Conservation (phyloP, 2,797 vertebrate species). For the Sebastes minor region DNA sequence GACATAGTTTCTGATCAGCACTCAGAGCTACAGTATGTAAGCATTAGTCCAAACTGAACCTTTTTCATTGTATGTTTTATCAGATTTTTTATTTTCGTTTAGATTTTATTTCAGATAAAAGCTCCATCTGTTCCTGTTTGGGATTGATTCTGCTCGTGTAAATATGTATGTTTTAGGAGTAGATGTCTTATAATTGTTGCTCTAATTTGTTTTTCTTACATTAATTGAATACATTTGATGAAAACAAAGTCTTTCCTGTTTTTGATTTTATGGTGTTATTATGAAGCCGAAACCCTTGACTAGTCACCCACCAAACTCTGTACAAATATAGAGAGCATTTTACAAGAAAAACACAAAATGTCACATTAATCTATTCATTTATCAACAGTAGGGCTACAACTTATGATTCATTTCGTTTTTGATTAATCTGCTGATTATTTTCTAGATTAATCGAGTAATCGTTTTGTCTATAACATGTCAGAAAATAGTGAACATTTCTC, state of each 20-base stretch:
- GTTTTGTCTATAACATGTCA: too few species aligned
- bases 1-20: neutral
- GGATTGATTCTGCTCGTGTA: neutral
- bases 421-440: too few species aligned
- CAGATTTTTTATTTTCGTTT: neutral
- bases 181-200: neutral
- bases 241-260: neutral
- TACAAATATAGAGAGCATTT: neutral
- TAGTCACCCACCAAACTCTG: neutral
- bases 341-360: neutral
- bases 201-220: neutral
- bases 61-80: neutral
- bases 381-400: rapidly evolving
- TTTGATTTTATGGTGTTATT: neutral
- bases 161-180: neutral
- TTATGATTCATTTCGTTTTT: rapidly evolving
- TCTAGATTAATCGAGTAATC: too few species aligned
- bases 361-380: neutral
- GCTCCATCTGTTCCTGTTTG: neutral
- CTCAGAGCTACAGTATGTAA: neutral
- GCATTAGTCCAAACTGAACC: neutral
- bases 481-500: too few species aligned
- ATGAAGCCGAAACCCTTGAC: neutral
- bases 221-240: neutral
- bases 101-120: neutral